phyloP scores from a whole-genome alignment of 2,797 vertebrate species.

The Cetoscarus ocellatus region DNA sequence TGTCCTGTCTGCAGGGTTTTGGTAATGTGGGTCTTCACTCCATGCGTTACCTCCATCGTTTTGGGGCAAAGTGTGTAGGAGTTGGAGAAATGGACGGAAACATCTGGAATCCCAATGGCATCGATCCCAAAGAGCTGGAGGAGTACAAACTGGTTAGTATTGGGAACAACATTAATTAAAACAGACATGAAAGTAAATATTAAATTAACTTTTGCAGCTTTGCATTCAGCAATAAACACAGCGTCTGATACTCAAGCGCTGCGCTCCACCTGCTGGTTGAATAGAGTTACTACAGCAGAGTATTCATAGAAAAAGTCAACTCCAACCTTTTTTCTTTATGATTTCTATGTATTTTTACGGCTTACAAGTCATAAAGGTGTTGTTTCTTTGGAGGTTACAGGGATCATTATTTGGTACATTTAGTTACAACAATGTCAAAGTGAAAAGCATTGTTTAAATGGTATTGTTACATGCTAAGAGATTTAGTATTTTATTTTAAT shows the following conservation, averaged over 20 bases:
- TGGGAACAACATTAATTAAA: not conserved
- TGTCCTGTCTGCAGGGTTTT: slow-evolving; percentile 87
- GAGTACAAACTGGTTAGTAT: slow-evolving; percentile 94
- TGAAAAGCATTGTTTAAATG: too few relatives aligned
- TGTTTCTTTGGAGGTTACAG: too few relatives aligned
- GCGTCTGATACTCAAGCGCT: not conserved
- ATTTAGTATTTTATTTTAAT: too few relatives aligned
- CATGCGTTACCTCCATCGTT: slow-evolving; percentile 96
- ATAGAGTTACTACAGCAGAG: not conserved
- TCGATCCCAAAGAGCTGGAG: slow-evolving; percentile 97
- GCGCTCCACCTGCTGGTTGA: not conserved
- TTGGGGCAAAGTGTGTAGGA: slow-evolving; percentile 93
- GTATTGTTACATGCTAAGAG: too few relatives aligned
- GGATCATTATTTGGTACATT: too few relatives aligned
- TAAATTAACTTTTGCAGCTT: not conserved
- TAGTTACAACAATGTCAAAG: too few relatives aligned
- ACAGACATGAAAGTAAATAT: slow-evolving; percentile 76
- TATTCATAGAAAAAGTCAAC: not conserved
- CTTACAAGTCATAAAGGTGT: too few relatives aligned
- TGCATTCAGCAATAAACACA: not conserved
- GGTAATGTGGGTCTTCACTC: slow-evolving; percentile 96
- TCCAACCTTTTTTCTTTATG: too few relatives aligned
- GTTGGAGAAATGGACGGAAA: slow-evolving; percentile 92
- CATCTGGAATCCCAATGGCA: slow-evolving; percentile 95
- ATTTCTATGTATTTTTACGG: too few relatives aligned